phyloP scores from a whole-genome alignment of 2,113 vertebrate species.

The Indicator indicator region DNA sequence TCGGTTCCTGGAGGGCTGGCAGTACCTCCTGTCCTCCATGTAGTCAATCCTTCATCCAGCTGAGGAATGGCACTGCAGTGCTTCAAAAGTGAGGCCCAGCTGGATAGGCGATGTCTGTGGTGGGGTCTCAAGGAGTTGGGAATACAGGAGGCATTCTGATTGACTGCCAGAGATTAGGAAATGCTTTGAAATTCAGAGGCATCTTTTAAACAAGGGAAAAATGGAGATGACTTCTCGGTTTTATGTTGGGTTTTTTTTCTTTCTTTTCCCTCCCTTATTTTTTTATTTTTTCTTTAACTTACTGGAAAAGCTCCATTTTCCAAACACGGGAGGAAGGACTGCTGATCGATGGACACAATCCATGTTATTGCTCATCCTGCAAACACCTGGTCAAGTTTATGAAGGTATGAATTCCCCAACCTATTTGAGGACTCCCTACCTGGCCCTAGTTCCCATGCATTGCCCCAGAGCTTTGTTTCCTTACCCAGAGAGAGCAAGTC shows the following conservation, averaged over 20 bases:
- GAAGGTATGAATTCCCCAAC: neutral
- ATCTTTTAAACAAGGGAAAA: neutral
- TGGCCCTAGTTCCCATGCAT: neutral
- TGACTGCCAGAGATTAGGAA: neutral
- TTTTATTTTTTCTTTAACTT: neutral
- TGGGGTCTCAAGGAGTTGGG: neutral
- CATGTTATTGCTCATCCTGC: neutral
- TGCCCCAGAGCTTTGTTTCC: neutral
- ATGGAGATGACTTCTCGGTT: neutral
- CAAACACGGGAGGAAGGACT: neutral
- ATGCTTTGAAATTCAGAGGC: neutral
- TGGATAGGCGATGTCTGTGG: fast-evolving
- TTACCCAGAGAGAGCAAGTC: conserved; percentile 90
- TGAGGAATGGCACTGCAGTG: neutral
- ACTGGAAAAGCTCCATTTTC: neutral
- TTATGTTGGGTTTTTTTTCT: neutral
- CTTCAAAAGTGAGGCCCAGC: neutral
- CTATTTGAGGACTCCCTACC: neutral
- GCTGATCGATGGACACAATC: neutral
- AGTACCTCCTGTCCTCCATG: neutral
- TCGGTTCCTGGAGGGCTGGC: neutral
- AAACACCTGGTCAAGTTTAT: neutral
- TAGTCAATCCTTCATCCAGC: neutral
- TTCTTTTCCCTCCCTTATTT: too few species aligned
- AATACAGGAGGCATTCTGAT: too few species aligned